phyloP scores from a whole-genome alignment of 2,113 vertebrate species.

The Orthochromis malagaraziensis region DNA sequence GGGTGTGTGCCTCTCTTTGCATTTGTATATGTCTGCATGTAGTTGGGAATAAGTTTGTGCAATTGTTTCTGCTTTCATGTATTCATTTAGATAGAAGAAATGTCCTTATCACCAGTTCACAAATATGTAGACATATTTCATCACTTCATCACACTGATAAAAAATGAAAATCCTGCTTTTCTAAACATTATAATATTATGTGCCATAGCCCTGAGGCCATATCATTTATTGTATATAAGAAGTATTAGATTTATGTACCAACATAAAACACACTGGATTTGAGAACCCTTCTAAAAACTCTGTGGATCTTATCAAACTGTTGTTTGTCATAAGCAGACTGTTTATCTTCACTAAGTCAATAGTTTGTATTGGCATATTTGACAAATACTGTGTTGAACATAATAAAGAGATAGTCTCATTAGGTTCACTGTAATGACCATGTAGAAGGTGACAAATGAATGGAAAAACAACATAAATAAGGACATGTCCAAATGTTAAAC shows the following conservation, averaged over 20 bases:
- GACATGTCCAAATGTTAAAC: not conserved
- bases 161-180: not conserved
- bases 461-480: not conserved
- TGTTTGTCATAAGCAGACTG: not conserved
- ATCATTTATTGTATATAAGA: not conserved
- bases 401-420: slow-evolving; percentile 14
- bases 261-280: not conserved
- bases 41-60: not conserved
- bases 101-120: not conserved
- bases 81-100: not conserved
- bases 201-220: not conserved
- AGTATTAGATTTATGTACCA: not conserved
- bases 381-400: slow-evolving; percentile 24
- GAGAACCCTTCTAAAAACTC: not conserved
- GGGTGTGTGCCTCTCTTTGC: not conserved
- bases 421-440: not conserved
- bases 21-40: slow-evolving; percentile 1
- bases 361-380: slow-evolving; percentile 33
- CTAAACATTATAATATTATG: not conserved
- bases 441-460: not conserved
- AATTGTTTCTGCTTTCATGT: not conserved
- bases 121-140: not conserved
- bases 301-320: not conserved
- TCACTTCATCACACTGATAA: not conserved
- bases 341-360: slow-evolving; percentile 1